phyloP scores from a whole-genome alignment of 2,113 vertebrate genomes.

The Muntiacus muntjak region DNA sequence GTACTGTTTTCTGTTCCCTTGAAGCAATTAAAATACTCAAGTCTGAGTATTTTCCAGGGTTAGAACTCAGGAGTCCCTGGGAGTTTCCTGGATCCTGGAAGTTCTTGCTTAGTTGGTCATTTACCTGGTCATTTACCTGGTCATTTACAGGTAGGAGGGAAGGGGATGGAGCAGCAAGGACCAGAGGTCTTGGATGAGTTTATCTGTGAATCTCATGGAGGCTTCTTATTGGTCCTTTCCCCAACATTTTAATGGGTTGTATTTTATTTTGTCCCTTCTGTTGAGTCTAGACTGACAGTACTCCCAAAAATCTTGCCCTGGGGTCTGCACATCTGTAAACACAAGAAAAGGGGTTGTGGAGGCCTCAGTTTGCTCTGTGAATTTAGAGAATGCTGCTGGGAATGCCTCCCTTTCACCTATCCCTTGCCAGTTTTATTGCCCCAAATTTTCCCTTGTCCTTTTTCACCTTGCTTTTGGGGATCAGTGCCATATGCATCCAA shows the following conservation, averaged over 20 bases:
- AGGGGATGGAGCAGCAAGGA: accelerated
- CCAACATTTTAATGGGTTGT: neutral
- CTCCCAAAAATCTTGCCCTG: neutral
- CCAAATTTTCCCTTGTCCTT: neutral
- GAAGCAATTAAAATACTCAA: neutral
- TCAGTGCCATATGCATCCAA: neutral
- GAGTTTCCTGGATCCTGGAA: neutral
- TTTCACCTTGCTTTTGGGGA: neutral
- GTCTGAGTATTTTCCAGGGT: neutral
- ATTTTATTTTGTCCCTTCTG: slow-evolving; percentile 29
- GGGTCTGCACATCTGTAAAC: slow-evolving; percentile 10
- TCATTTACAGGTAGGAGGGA: no score
- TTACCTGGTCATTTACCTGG: neutral
- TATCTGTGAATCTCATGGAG: neutral
- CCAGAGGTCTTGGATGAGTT: neutral
- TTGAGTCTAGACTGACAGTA: neutral
- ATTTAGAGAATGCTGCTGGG: slow-evolving; percentile 24
- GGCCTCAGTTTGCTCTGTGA: slow-evolving; percentile 20
- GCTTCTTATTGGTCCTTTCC: neutral
- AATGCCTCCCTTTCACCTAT: slow-evolving; percentile 12
- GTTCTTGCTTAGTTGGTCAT: neutral
- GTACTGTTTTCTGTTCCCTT: neutral
- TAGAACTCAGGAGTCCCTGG: neutral
- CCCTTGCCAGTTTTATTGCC: neutral
- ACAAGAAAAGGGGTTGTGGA: neutral